These are phyloP conservation scores for Drosophila antonietae DNA, from an alignment of 2,888 invertebrate genomes.

Conservation along the genomic window DNA sequence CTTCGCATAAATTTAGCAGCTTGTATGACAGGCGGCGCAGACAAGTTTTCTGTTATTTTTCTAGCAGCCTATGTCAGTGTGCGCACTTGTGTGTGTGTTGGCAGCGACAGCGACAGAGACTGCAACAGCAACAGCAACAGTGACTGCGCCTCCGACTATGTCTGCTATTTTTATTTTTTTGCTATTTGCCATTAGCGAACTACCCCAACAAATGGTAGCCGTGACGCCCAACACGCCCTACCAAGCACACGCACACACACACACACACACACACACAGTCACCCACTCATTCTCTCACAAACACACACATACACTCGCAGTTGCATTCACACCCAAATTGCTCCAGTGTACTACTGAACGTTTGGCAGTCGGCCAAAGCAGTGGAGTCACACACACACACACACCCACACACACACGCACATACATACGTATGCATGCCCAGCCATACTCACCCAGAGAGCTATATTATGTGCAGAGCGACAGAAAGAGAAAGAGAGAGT, in stretches of 20 bases:
- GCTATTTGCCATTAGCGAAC: conserved; percentile 68
- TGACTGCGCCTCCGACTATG: conserved; percentile 5
- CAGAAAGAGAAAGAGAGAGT: no score
- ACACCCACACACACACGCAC: no score
- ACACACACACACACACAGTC: not conserved
- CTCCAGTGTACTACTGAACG: conserved; percentile 79
- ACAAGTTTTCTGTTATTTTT: conserved; percentile 62
- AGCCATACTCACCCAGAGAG: not conserved
- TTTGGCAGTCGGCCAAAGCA: conserved; percentile 76
- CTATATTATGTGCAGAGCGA: not conserved
- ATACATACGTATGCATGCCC: not conserved
- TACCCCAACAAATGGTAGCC: conserved; percentile 74
- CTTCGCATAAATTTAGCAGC: conserved; percentile 83
- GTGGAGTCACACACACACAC: conserved; percentile 26
- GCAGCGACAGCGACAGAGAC: conserved; percentile 1
- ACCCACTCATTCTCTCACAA: conserved; percentile 17
- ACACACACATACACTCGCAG: conserved; percentile 10
- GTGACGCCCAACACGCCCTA: conserved; percentile 39
- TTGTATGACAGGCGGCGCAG: conserved; percentile 71
- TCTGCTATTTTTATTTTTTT: conserved; percentile 31
- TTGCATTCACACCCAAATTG: conserved; percentile 75
- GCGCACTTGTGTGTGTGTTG: not conserved
- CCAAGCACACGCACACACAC: conserved; percentile 6
- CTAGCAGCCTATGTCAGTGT: conserved; percentile 20
- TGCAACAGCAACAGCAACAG: not conserved